These are phyloP conservation scores for Drosophila phalerata DNA, from an alignment of 2,888 invertebrate genomes.

Conservation along the genomic window DNA sequence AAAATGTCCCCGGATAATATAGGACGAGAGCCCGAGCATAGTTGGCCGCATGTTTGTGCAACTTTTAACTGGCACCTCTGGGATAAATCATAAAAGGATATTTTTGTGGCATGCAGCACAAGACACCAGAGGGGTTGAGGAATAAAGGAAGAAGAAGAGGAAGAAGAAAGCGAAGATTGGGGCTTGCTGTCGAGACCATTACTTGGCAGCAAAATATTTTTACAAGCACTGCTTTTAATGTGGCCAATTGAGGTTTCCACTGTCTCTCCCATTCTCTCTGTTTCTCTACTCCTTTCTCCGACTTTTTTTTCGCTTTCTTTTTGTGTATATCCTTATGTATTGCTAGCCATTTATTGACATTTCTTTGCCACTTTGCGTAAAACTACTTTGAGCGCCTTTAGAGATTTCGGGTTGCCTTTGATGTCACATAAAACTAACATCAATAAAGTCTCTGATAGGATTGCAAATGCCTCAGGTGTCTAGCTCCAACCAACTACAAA, in stretches of 20 bases:
- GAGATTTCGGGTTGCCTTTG: constrained; percentile 56
- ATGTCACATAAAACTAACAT: constrained; percentile 48
- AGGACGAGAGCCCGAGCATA: constrained; percentile 13
- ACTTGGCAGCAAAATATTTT: constrained; percentile 53
- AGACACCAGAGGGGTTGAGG: constrained; percentile 13
- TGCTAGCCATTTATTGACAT: constrained; percentile 55
- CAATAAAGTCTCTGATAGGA: constrained; percentile 40
- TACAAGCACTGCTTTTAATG: constrained; percentile 59
- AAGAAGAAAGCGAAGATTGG: constrained; percentile 16
- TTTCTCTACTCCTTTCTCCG: constrained; percentile 6
- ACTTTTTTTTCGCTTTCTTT: neutral
- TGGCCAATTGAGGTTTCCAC: constrained; percentile 47
- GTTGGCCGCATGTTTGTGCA: constrained; percentile 64
- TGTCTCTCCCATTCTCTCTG: neutral
- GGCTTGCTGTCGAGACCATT: constrained; percentile 40
- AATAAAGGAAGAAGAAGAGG: neutral
- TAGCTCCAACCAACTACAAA: constrained; percentile 7
- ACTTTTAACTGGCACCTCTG: constrained; percentile 75
- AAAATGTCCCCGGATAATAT: constrained; percentile 70
- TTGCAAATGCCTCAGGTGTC: constrained; percentile 51
- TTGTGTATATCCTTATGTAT: constrained; percentile 29
- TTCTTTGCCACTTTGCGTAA: constrained; percentile 66
- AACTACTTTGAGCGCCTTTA: constrained; percentile 61
- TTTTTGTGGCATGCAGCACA: constrained; percentile 52
- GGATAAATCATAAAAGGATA: constrained; percentile 77